phyloP scores from a whole-genome alignment of 2,888 invertebrate genomes.

The Callyntrura sp. region DNA sequence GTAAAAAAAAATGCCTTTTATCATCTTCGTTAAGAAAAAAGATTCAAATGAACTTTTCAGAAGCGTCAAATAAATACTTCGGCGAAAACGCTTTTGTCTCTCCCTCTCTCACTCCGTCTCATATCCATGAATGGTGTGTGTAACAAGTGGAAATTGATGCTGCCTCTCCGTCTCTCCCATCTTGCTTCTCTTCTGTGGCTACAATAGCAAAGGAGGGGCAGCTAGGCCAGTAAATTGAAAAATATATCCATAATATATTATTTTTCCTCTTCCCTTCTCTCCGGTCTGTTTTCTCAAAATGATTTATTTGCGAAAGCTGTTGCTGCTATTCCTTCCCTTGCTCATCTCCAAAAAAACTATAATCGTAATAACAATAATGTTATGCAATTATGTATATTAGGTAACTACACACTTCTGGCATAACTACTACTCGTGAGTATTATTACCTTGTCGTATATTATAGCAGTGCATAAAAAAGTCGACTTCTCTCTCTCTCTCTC shows the following conservation, averaged over 20 bases:
- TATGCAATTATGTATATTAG: slow-evolving; percentile 57
- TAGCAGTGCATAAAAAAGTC: too few species aligned
- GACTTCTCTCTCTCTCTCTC: too few species aligned
- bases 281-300: slow-evolving; percentile 35
- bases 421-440: neutral
- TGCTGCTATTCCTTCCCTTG: slow-evolving; percentile 14
- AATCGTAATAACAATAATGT: neutral
- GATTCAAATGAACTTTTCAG: slow-evolving; percentile 62
- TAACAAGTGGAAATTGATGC: slow-evolving; percentile 76
- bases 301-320: slow-evolving; percentile 63
- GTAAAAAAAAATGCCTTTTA: neutral
- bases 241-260: slow-evolving; percentile 48
- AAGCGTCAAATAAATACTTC: slow-evolving; percentile 76
- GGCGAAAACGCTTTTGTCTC: slow-evolving; percentile 67
- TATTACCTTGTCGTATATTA: too few species aligned
- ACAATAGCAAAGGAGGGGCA: slow-evolving; percentile 54
- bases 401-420: slow-evolving; percentile 26
- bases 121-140: slow-evolving; percentile 74
- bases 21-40: slow-evolving; percentile 24
- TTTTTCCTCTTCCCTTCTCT: slow-evolving; percentile 45
- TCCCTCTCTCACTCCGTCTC: slow-evolving; percentile 3
- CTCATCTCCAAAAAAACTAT: slow-evolving; percentile 12
- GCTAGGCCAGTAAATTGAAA: slow-evolving; percentile 68
- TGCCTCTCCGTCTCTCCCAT: slow-evolving; percentile 1
- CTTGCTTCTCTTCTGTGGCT: neutral